Evolutionary conservation across 2,888 invertebrate genomes (phyloP).

Genomic region (Deroplatys truncata): DNA sequence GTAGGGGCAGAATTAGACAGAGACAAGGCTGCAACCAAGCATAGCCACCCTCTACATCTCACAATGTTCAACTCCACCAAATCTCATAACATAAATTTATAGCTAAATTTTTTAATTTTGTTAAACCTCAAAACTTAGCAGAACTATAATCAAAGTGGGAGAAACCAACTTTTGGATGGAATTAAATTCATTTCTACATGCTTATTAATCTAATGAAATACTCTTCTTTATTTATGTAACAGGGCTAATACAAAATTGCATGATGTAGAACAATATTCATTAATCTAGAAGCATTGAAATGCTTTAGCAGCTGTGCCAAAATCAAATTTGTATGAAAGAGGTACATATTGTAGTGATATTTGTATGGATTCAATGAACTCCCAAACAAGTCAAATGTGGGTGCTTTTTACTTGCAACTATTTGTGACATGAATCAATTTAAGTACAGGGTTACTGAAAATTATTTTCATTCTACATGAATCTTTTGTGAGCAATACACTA

Average conservation of each 20-base stretch:
- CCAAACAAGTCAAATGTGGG: too few relatives aligned
- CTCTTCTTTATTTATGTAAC: too few relatives aligned
- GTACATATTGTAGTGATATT: too few relatives aligned
- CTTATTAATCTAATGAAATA: too few relatives aligned
- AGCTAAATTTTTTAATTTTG: neutral
- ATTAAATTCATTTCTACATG: neutral
- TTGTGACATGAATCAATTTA: too few relatives aligned
- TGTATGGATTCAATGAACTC: too few relatives aligned
- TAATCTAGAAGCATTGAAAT: neutral
- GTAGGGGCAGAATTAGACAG: slow-evolving; percentile 18
- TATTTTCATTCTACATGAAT: too few relatives aligned
- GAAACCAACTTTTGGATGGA: neutral
- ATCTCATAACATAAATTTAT: neutral
- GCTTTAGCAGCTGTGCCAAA: neutral
- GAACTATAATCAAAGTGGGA: neutral
- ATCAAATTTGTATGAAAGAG: neutral
- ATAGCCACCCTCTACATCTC: slow-evolving; percentile 11
- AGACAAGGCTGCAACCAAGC: slow-evolving; percentile 24
- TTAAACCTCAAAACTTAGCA: neutral
- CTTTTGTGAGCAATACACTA: too few relatives aligned
- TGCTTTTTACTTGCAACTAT: too few relatives aligned
- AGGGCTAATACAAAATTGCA: too few relatives aligned
- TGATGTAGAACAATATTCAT: neutral
- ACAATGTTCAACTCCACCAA: slow-evolving; percentile 1
- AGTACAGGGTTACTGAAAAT: too few relatives aligned